A percentile compares a stretch with the other conserved stretches of the same genome.
phyloP scores from a whole-genome alignment of 2,113 vertebrate species.

The Paedocypris sp. region DNA sequence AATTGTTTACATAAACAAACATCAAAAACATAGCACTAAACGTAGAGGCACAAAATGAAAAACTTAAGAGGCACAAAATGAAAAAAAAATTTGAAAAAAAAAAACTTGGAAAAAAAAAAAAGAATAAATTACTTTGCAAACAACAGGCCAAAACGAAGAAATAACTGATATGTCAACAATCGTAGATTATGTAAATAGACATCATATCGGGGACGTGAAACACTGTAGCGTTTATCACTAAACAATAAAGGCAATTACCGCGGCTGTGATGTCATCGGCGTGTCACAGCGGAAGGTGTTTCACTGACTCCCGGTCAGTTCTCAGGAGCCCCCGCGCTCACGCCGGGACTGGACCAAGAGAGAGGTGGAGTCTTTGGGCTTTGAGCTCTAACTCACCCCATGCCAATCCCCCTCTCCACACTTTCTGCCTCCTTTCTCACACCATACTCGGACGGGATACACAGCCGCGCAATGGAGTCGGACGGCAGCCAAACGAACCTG shows the following conservation, averaged over 20 bases:
- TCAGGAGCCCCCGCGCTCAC: slow-evolving; percentile 16
- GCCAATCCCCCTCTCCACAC: slow-evolving; percentile 27
- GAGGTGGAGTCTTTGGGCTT: slow-evolving; percentile 33
- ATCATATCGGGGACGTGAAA: background rate
- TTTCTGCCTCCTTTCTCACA: slow-evolving; percentile 26
- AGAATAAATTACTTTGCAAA: too few species aligned
- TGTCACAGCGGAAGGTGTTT: background rate
- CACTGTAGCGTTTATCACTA: too few species aligned
- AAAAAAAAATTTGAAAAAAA: too few species aligned
- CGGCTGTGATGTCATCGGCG: background rate
- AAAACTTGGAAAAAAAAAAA: too few species aligned
- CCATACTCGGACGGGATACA: slow-evolving; percentile 43
- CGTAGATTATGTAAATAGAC: too few species aligned
- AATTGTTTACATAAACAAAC: too few species aligned
- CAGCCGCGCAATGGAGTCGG: slow-evolving; percentile 80
- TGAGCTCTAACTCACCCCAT: slow-evolving; percentile 23
- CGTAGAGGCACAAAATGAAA: too few species aligned
- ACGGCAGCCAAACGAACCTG: slow-evolving; percentile 87
- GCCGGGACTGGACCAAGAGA: slow-evolving; percentile 21
- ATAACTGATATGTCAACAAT: too few species aligned
- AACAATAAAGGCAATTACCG: background rate
- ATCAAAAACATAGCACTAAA: too few species aligned
- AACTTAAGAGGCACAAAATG: too few species aligned
- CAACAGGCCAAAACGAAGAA: too few species aligned
- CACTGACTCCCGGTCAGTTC: slow-evolving; percentile 21